Evolutionary conservation across 2,888 invertebrate species (phyloP), one percentile per base, ranked within the genome.

Genomic region (Athalia cordata): DNA sequence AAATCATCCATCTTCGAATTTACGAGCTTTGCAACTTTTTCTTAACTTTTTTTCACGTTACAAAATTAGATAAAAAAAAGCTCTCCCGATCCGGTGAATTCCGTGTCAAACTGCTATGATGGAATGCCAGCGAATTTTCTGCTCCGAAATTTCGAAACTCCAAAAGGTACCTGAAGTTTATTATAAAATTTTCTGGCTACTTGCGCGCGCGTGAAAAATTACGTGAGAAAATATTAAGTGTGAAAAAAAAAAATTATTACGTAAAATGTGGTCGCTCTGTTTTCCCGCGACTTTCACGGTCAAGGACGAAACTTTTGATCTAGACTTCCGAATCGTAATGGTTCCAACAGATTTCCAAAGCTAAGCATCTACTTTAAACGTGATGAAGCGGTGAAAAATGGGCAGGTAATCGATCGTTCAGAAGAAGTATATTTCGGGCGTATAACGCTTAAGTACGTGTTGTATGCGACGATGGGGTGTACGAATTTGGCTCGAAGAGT

Each of bases 381-480:
- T 59, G 72, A 72, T 47, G 72, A 72, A 72, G 72, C 72, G 72
- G 59, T 59, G 45, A 57, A 72, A 72, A 72, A 72, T 72, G 57
- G 72, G 9, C 15, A n/a, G 72, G 72, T 15, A 72, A 72, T 72
- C 72, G 72, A 72, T 72, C 72, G 57, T 15, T 8, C 7, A 8
- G 9, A 59, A n/a, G 11, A 11, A n/a, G 55, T 11, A 59, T 43
- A 47, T 72, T 72, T 72, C 72, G 72, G 45, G 8, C 29, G 8
- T 47, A 50, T 68, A 68, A 49, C 50, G 11, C 4, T 68, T 9
- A 68, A 68, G 55, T 55, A n/a, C 68, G 68, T 68, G 9, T 55
- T 68, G 55, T 29, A 8, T 29, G 29, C 52, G 45, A n/a, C 47
- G 52, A 29, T 13, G 43, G 29, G 29, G 29, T 29, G 29, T 29